phyloP scores from a whole-genome alignment of 2,797 vertebrate genomes.

The Hirundo rustica region DNA sequence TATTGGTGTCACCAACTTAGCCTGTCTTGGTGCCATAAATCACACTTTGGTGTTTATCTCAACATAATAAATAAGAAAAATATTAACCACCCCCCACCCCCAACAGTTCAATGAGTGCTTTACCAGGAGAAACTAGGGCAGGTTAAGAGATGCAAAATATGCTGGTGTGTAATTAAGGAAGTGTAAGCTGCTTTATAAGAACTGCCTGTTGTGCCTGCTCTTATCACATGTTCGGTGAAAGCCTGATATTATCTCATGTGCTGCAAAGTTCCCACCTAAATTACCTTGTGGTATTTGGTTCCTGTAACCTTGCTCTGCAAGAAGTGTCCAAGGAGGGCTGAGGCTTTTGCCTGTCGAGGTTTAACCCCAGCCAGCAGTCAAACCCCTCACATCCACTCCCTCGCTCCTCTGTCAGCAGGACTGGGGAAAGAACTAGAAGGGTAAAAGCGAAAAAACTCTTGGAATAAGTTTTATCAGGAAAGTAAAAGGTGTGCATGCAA shows the following conservation, averaged over 20 bases:
- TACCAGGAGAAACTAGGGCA: background rate
- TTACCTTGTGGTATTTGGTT: background rate
- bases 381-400: background rate
- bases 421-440: background rate
- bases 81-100: fast-evolving
- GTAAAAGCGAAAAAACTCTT: background rate
- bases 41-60: background rate
- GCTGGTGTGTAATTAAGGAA: background rate
- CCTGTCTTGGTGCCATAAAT: background rate
- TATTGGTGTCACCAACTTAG: background rate
- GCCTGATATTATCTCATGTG: background rate
- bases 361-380: background rate
- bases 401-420: background rate
- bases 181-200: background rate
- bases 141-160: background rate
- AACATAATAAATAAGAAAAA: background rate
- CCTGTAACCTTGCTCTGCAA: background rate
- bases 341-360: background rate
- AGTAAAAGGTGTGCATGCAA: background rate
- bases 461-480: background rate
- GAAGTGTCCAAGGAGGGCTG: background rate
- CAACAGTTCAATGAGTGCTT: background rate
- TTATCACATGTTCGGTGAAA: background rate
- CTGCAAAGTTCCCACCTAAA: background rate
- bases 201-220: background rate